A percentile compares a stretch with the other conserved stretches of the same genome.
Conservation (phyloP, 2,888 invertebrate species). For the Netelia virgata region DNA sequence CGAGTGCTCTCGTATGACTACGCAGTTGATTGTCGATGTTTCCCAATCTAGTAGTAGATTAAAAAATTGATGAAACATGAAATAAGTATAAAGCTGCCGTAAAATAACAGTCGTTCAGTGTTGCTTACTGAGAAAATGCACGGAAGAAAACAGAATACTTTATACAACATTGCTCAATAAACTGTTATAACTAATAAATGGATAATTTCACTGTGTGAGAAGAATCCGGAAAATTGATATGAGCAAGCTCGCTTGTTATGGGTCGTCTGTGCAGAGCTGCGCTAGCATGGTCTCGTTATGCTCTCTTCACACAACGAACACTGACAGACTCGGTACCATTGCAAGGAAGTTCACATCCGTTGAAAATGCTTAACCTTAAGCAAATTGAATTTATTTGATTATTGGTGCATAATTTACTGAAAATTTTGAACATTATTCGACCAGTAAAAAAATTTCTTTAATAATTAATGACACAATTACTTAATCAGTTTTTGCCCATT, state of each 20-base stretch:
- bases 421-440: neutral
- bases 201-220: slow-evolving; percentile 38
- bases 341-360: slow-evolving; percentile 11
- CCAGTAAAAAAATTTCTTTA: neutral
- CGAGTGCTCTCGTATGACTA: too few species aligned
- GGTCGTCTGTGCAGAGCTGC: slow-evolving; percentile 6
- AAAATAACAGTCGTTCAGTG: neutral
- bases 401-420: neutral
- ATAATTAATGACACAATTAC: neutral
- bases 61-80: neutral
- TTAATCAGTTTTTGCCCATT: neutral
- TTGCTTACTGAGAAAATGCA: neutral
- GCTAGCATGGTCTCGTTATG: slow-evolving; percentile 75
- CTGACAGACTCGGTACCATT: neutral
- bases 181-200: slow-evolving; percentile 41
- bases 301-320: slow-evolving; percentile 79
- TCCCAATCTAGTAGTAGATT: neutral
- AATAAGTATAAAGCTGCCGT: neutral
- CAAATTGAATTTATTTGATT: neutral
- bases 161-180: slow-evolving; percentile 1
- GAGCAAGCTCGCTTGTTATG: slow-evolving; percentile 1
- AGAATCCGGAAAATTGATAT: slow-evolving; percentile 24
- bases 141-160: neutral
- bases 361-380: slow-evolving; percentile 43
- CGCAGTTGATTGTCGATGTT: too few species aligned